phyloP scores from a whole-genome alignment of 2,797 vertebrate genomes.

The Vireo griseus region DNA sequence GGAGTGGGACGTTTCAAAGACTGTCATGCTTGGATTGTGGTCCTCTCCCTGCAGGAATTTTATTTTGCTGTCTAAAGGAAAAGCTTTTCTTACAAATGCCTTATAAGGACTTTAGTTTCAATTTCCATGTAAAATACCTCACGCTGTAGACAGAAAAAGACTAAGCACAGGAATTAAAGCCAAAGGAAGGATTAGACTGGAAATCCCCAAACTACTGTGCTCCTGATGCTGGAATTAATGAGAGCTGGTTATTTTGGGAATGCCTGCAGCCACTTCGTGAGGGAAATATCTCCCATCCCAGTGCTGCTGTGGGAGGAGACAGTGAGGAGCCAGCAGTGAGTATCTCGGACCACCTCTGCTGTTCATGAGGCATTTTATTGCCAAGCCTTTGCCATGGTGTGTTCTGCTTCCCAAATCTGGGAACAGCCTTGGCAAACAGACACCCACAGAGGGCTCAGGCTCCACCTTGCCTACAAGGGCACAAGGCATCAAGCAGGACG shows the following conservation, averaged over 20 bases:
- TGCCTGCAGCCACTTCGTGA: background rate
- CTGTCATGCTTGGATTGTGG: background rate
- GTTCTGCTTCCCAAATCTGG: background rate
- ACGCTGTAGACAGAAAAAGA: background rate
- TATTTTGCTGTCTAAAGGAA: background rate
- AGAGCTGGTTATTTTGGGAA: conserved; percentile 36
- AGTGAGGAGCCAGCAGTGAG: background rate
- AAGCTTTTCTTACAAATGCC: background rate
- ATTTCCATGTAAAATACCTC: background rate
- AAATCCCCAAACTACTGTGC: background rate
- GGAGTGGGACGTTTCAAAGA: background rate
- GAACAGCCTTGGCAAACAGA: accelerated
- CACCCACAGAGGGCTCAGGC: background rate
- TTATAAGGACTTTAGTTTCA: background rate
- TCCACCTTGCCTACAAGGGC: background rate
- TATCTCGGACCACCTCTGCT: background rate
- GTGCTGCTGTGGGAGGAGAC: background rate
- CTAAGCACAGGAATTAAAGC: background rate
- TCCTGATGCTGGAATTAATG: conserved; percentile 17
- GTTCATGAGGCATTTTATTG: background rate
- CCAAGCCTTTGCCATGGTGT: background rate
- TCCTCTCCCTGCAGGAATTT: background rate
- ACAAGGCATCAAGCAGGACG: background rate
- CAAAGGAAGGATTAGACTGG: conserved; percentile 35
- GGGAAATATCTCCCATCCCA: background rate